Evolutionary conservation across 2,797 vertebrate species (phyloP), one percentile per base, ranked within the genome.

Genomic region (Argentina silus): DNA sequence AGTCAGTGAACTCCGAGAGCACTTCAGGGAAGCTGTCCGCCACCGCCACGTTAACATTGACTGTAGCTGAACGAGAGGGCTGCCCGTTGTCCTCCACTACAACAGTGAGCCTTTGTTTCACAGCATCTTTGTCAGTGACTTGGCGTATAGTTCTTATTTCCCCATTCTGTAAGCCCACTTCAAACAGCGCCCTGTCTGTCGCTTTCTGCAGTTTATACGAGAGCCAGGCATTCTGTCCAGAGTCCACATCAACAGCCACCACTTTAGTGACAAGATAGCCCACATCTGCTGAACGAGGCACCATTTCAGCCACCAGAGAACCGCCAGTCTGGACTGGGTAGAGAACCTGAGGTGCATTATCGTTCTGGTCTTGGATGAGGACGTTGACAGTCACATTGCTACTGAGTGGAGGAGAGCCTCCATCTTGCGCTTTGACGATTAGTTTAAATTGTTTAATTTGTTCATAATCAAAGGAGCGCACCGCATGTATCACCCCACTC

Each of bases 91-190:
- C 89, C 56, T 88, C 85, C 48, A 93, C 92, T 19, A 86, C 36
- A n/a, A 89, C 80, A 55, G 89, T 77, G n/a, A 94, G 50, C 0
- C 81, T 84, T 63, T 94, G 92, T 77, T 85, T 84, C 11, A 82
- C 72, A 7, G 80, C 67, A 66, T 95, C 90, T 78, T 83, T 71
- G 63, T 93, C 85, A 19, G 77, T 80, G 48, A 91, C 82, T 0
- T 83, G 67, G 0, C 85, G 47, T 0, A 78, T 60, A 67, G 78
- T 84, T 69, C 78, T 76, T 45, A 76, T 76, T 47, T 86, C 86
- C 6, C 84, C 82, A 50, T 80, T 87, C 27, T 82, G 77, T n/a
- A 65, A 65, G 2, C 48, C 63, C 51, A 83, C 74, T 27, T 78
- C 83, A 83, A 92, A 92, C 14, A 90, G 81, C 0, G 81, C 79